phyloP scores from a whole-genome alignment of 1,140 invertebrate genomes.

The Dendrolimus kikuchii region DNA sequence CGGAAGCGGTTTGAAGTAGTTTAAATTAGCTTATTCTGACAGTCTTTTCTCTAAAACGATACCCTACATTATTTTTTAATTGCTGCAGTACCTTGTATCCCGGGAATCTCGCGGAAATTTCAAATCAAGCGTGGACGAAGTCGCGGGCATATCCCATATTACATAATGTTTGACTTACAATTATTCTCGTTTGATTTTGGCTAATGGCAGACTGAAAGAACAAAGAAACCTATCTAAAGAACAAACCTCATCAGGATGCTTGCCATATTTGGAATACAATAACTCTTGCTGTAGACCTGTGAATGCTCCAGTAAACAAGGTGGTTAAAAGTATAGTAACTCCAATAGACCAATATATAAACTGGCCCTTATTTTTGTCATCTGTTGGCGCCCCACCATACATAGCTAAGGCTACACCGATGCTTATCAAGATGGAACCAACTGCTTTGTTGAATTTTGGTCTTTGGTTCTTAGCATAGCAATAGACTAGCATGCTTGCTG shows the following conservation, averaged over 20 bases:
- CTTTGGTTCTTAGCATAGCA: constrained; percentile 45
- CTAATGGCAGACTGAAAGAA: no score
- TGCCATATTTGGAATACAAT: constrained; percentile 52
- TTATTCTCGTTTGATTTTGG: no score
- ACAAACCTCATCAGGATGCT: constrained; percentile 52
- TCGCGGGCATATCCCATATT: no score
- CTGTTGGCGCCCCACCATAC: constrained; percentile 47
- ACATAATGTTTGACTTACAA: no score
- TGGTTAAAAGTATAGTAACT: constrained; percentile 41
- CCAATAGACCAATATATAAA: constrained; percentile 54
- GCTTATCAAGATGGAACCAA: constrained; percentile 55
- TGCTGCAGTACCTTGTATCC: no score
- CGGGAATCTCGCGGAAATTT: no score
- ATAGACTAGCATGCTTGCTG: constrained; percentile 55
- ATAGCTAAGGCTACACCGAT: constrained; percentile 48
- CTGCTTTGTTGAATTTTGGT: constrained; percentile 43
- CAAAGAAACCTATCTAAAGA: no score
- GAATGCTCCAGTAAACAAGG: constrained; percentile 51
- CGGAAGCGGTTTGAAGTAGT: no score
- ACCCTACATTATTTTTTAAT: no score
- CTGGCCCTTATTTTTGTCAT: constrained; percentile 35
- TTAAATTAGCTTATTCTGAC: no score
- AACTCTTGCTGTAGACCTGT: constrained; percentile 57
- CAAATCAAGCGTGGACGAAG: no score
- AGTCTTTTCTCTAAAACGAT: no score